These are phyloP conservation scores for Macrostomum lignano DNA, from an alignment of 1,140 invertebrate genomes.

Conservation along the genomic window DNA sequence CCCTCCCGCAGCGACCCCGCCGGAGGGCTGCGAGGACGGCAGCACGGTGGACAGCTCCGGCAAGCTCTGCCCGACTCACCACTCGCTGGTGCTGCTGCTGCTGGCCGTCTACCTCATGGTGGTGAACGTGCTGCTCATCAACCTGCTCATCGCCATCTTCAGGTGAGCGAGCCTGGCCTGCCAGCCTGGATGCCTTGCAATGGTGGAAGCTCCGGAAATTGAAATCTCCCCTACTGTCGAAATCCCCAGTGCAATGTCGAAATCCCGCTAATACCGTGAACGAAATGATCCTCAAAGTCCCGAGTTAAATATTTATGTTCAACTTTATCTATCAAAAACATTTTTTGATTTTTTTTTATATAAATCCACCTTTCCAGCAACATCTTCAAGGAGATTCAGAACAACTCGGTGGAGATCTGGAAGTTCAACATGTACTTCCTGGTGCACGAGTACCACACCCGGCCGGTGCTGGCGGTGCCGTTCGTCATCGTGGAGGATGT, in stretches of 20 bases:
- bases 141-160: slow-evolving; percentile 30
- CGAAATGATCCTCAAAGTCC: too few species aligned
- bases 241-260: too few species aligned
- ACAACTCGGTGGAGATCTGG: slow-evolving; percentile 29
- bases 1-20: too few species aligned
- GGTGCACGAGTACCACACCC: slow-evolving; percentile 23
- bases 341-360: slow-evolving; percentile 6
- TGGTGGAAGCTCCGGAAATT: too few species aligned
- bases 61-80: slow-evolving; percentile 14
- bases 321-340: too few species aligned
- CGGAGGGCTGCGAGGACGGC: too few species aligned
- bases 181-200: too few species aligned
- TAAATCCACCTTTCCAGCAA: slow-evolving; percentile 15
- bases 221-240: too few species aligned
- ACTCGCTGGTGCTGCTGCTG: slow-evolving; percentile 22
- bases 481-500: slow-evolving; percentile 16
- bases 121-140: slow-evolving; percentile 28
- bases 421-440: slow-evolving; percentile 28
- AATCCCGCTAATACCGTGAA: too few species aligned
- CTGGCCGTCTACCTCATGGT: slow-evolving; percentile 25
- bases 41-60: too few species aligned
- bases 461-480: slow-evolving; percentile 21
- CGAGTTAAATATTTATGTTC: too few species aligned
- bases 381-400: slow-evolving; percentile 27
- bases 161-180: too few species aligned